These are phyloP conservation scores for Sarcophaga rosellei DNA, from an alignment of 2,888 invertebrate genomes.

Conservation along the genomic window DNA sequence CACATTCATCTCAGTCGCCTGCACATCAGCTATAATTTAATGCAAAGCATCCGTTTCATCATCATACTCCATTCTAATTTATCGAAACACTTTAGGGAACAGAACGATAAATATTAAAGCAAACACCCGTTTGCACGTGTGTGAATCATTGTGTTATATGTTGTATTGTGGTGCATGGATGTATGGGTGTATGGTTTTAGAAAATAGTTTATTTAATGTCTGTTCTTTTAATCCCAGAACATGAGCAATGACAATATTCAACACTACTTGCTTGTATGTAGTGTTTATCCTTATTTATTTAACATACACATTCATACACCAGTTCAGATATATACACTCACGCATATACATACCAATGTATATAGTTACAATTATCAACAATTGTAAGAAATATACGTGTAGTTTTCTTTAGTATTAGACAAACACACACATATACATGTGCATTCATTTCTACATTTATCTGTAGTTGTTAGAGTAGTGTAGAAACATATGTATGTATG, in stretches of 20 bases:
- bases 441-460: too few species aligned
- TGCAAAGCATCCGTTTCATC: neutral
- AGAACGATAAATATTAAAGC: constrained; percentile 36
- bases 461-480: too few species aligned
- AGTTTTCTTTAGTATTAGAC: too few species aligned
- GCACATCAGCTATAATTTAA: constrained; percentile 1
- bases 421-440: neutral
- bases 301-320: neutral
- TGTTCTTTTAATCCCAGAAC: constrained; percentile 52
- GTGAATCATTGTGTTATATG: too few species aligned
- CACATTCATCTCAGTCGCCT: neutral
- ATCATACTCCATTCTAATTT: constrained; percentile 15
- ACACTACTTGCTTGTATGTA: neutral
- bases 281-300: constrained; percentile 16
- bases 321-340: neutral
- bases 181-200: constrained; percentile 12
- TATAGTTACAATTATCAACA: too few species aligned
- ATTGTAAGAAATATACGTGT: too few species aligned
- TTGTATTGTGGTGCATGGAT: neutral
- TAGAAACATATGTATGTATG: neutral
- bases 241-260: constrained; percentile 60
- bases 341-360: neutral
- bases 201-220: constrained; percentile 52
- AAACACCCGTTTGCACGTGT: neutral
- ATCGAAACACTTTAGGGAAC: constrained; percentile 15